Conservation (phyloP, 2,113 vertebrate genomes). For the Parotia lawesii region DNA sequence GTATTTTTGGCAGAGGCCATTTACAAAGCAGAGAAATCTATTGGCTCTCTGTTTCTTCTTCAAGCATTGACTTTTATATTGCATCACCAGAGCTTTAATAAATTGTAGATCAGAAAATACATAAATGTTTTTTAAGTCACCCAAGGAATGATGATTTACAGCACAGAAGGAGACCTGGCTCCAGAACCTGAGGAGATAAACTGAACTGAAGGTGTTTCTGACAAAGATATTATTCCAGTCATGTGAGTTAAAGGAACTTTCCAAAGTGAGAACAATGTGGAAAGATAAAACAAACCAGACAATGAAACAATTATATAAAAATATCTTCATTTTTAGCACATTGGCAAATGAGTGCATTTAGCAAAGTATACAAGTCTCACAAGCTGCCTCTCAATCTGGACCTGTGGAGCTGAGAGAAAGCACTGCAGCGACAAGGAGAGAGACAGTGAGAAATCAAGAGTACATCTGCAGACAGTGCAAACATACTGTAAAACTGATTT, state of each 20-base stretch:
- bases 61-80: not conserved
- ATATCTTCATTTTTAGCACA: not conserved
- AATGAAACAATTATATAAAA: constrained; percentile 12
- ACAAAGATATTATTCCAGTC: not conserved
- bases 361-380: not conserved
- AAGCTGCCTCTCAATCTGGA: constrained; percentile 67
- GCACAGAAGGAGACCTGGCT: not conserved
- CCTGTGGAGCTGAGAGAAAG: constrained; percentile 23
- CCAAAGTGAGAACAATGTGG: constrained; percentile 9
- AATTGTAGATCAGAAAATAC: not conserved
- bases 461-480: not conserved
- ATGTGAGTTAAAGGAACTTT: not conserved
- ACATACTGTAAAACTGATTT: not conserved
- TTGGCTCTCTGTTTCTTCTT: not conserved
- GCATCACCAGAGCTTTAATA: not conserved
- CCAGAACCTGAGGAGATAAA: not conserved
- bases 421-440: not conserved
- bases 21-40: not conserved
- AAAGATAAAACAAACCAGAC: constrained; percentile 9
- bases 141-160: not conserved
- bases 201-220: not conserved
- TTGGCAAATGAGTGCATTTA: constrained; percentile 16
- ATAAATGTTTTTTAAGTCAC: not conserved
- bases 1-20: constrained; percentile 12
- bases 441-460: not conserved